Base-by-base conservation (phyloP, 1,140 invertebrate species). In the Cepaea nemoralis region DNA sequence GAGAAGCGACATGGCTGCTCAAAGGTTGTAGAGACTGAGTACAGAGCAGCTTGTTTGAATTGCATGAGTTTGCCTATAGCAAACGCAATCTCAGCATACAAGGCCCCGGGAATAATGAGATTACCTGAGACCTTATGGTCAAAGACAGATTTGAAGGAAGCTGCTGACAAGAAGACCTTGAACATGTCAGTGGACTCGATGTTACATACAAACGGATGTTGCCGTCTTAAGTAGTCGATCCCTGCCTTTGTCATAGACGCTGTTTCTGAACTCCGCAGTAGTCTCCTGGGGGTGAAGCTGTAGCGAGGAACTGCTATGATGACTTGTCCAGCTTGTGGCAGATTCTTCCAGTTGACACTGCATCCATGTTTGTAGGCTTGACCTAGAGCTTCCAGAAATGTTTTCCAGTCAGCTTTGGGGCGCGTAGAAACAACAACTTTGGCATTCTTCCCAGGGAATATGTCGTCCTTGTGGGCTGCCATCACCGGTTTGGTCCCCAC, bases 401-500 rank as follows among this genome's bases (percentile, higher is more conserved):
- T 33, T 0, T 40, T 71, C 12, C 45, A 59, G 69, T 85, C 84
- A 0, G 70, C 63, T 1, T 85, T 80, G 35, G 75, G 66, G 48
- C 83, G 81, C 84, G 87, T 85, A 35, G 88, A 88, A 5, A 83
- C 63, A 16, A 87, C n/a, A 59, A 67, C 40, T 31, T 77, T 24
- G 5, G 70, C 77, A n/a, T 85, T 71, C 27, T 73, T 70, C 12
- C 63, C 63, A 3, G 69, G 50, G 45, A 87, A 83, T 35, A 82
- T 83, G 42, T 86, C 81, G 2, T 31, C 45, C 0, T 84, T 35
- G 63, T 87, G 83, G 6, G 85, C 83, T 22, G 35, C 59, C 16
- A 87, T 63, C 5, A 87, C 83, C 8, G 87, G 83, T 63, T 80
- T 86, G 16, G 86, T 86, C 2, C 87, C 86, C 27, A 88, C 84